Evolutionary conservation across 2,797 vertebrate species (phyloP).

Genomic region (Phrynocephalus guinanensis): DNA sequence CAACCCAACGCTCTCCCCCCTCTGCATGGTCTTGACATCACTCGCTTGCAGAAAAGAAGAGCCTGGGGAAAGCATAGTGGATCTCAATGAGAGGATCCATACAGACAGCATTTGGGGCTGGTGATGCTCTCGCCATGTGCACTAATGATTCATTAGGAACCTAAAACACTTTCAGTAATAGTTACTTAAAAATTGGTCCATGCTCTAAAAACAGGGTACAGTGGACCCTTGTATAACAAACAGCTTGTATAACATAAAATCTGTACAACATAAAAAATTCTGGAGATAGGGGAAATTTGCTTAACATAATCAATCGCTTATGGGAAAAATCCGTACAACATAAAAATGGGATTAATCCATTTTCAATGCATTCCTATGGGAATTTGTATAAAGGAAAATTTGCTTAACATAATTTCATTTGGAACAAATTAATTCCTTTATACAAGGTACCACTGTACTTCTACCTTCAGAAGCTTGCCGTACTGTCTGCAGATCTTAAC

Average conservation of each 20-base stretch:
- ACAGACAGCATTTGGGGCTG: constrained; percentile 55
- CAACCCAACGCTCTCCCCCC: constrained; percentile 5
- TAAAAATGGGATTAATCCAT: too few species aligned
- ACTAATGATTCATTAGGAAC: constrained; percentile 29
- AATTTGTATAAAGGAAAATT: too few species aligned
- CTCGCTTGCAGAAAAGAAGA: constrained; percentile 37
- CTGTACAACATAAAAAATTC: too few species aligned
- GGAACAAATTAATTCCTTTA: too few species aligned
- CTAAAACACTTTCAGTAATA: neutral
- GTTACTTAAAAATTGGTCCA: neutral
- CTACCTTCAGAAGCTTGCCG: neutral
- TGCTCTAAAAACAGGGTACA: neutral
- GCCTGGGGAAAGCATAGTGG: constrained; percentile 36
- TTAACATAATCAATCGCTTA: too few species aligned
- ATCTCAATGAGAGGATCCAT: constrained; percentile 32
- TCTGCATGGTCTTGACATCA: neutral
- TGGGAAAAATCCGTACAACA: too few species aligned
- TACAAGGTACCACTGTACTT: too few species aligned
- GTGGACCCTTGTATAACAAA: too few species aligned
- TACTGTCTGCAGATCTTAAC: neutral
- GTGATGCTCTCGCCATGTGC: neutral
- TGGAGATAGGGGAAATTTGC: too few species aligned
- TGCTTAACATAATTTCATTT: too few species aligned
- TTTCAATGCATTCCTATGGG: too few species aligned
- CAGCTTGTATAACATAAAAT: too few species aligned